A percentile compares a stretch with the other conserved stretches of the same genome.
Evolutionary conservation across 1,140 invertebrate species (phyloP).

Genomic region (Diorhabda sublineata): DNA sequence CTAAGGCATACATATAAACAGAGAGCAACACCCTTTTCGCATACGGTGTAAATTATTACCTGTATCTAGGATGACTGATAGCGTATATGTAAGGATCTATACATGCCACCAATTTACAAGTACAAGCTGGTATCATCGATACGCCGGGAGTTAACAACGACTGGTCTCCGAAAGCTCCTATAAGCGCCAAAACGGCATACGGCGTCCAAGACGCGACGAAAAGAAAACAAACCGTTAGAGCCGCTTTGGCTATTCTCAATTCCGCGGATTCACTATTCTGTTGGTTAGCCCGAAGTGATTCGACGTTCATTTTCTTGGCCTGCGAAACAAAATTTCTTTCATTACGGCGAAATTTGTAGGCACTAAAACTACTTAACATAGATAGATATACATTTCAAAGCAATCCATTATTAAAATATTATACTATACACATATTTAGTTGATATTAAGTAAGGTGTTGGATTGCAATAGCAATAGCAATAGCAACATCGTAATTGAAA

Average conservation of each 20-base stretch:
- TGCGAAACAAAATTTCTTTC: slow-evolving; percentile 38
- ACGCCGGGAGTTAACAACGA: slow-evolving; percentile 72
- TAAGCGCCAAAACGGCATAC: slow-evolving; percentile 71
- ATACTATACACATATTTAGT: too few relatives aligned
- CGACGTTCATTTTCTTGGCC: slow-evolving; percentile 91
- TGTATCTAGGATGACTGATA: slow-evolving; percentile 83
- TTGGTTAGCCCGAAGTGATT: slow-evolving; percentile 73
- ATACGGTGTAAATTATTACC: slow-evolving; percentile 47
- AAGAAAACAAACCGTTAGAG: slow-evolving; percentile 77
- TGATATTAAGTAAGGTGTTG: too few relatives aligned
- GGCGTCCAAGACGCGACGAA: slow-evolving; percentile 83
- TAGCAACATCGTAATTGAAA: too few relatives aligned
- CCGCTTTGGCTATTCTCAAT: slow-evolving; percentile 79
- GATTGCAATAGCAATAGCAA: too few relatives aligned
- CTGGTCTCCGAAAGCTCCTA: slow-evolving; percentile 80
- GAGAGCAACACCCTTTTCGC: too few relatives aligned
- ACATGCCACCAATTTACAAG: slow-evolving; percentile 81
- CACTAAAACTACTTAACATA: too few relatives aligned
- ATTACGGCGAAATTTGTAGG: too few relatives aligned
- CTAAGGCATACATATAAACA: too few relatives aligned
- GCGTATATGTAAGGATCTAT: slow-evolving; percentile 85
- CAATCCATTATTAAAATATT: too few relatives aligned
- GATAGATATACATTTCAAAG: too few relatives aligned
- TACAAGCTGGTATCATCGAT: slow-evolving; percentile 81
- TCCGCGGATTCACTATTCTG: slow-evolving; percentile 71